Conservation (phyloP, 2,797 vertebrate genomes). For the Semotilus atromaculatus region DNA sequence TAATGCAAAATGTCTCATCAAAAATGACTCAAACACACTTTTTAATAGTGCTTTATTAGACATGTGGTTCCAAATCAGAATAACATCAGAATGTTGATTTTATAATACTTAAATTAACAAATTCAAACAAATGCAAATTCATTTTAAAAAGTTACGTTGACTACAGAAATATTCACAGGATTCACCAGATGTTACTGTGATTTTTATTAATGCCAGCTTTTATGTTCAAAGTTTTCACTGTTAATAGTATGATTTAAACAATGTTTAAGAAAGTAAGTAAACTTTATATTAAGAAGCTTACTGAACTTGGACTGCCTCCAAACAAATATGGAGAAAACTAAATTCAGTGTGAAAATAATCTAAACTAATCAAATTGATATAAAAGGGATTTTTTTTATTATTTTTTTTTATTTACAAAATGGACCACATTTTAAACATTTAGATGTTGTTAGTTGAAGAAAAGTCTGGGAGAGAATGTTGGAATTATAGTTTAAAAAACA, state of each 20-base stretch:
- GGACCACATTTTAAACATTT: not conserved
- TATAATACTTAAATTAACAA: not conserved
- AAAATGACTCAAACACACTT: constrained; percentile 19
- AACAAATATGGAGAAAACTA: not conserved
- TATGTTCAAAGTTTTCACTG: not conserved
- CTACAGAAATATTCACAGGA: not conserved
- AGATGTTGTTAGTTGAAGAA: not conserved
- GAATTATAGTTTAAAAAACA: not conserved
- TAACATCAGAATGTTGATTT: not conserved
- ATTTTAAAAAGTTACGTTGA: not conserved
- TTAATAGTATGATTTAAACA: not conserved
- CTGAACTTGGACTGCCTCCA: not conserved
- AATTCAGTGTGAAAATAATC: not conserved
- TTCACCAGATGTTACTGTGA: not conserved
- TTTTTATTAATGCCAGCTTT: not conserved
- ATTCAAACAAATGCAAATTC: not conserved
- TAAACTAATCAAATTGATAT: not conserved
- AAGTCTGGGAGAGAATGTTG: not conserved
- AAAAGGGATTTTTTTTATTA: not conserved
- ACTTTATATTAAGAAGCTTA: not conserved
- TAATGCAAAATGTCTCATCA: not conserved
- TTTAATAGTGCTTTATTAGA: not conserved
- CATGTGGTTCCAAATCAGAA: not conserved
- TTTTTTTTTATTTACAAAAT: not conserved
- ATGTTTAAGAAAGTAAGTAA: not conserved